Evolutionary conservation across 2,888 invertebrate genomes (phyloP).

Genomic region (Parapristionchus giblindavisi): DNA sequence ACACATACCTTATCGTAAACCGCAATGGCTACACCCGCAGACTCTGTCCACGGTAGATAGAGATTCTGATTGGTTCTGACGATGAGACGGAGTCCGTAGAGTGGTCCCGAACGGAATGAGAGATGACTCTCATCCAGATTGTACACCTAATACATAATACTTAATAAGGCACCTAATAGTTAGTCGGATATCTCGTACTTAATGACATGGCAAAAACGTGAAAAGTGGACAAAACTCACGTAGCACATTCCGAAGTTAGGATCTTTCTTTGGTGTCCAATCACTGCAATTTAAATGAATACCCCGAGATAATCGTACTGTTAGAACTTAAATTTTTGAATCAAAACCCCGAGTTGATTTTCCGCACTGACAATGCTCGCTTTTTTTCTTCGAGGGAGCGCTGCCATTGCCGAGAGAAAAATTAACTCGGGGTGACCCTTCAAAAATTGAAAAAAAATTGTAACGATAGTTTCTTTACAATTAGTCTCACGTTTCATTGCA

Average conservation of each 20-base stretch:
- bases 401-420: too few species aligned
- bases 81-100: conserved; percentile 65
- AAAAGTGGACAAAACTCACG: background rate
- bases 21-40: conserved; percentile 69
- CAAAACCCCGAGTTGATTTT: background rate
- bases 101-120: conserved; percentile 56
- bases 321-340: background rate
- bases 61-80: conserved; percentile 43
- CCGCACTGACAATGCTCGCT: too few species aligned
- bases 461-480: background rate
- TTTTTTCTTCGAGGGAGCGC: too few species aligned
- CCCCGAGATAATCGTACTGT: background rate
- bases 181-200: conserved; percentile 39
- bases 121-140: conserved; percentile 55
- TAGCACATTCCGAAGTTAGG: conserved; percentile 29
- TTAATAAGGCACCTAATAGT: too few species aligned
- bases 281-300: background rate
- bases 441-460: background rate
- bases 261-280: conserved; percentile 11
- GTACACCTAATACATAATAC: conserved; percentile 68
- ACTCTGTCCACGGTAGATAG: conserved; percentile 64
- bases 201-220: background rate
- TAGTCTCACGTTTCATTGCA: conserved; percentile 55
- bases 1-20: conserved; percentile 58
- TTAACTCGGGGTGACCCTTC: too few species aligned